Evolutionary conservation across 2,888 invertebrate genomes (phyloP).

Genomic region (Ormyrus thymus): DNA sequence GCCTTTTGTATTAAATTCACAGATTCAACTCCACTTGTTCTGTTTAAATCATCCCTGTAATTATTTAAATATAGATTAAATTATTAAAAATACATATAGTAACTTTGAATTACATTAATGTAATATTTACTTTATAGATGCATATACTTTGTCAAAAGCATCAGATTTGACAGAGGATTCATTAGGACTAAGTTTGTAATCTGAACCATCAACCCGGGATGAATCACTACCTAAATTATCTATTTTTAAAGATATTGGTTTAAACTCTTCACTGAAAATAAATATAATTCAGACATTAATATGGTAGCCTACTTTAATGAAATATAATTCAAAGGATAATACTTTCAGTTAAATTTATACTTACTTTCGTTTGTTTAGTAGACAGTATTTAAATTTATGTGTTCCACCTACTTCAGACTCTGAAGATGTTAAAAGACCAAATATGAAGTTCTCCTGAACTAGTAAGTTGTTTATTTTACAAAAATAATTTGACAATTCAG

Average conservation of each 20-base stretch:
- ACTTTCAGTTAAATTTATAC: background rate
- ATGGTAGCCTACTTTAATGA: background rate
- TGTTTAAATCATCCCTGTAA: constrained; percentile 36
- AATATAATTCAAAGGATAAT: background rate
- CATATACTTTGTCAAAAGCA: constrained; percentile 64
- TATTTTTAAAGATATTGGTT: constrained; percentile 70
- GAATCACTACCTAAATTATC: constrained; percentile 71
- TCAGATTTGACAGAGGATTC: constrained; percentile 62
- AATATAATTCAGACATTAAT: background rate
- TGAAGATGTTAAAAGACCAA: constrained; percentile 79
- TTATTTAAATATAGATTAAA: constrained; percentile 11
- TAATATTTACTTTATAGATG: constrained; percentile 31
- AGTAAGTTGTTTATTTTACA: constrained; percentile 70
- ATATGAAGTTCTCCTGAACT: constrained; percentile 79
- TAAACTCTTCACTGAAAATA: constrained; percentile 55
- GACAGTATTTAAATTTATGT: constrained; percentile 80
- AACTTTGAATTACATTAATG: background rate
- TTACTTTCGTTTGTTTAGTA: constrained; percentile 63
- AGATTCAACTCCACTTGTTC: constrained; percentile 22
- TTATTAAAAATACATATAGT: background rate
- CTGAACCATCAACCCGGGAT: constrained; percentile 67
- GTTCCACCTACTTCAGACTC: constrained; percentile 77
- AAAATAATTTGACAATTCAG: constrained; percentile 79
- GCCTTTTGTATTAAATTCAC: constrained; percentile 49
- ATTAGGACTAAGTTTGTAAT: constrained; percentile 70